Base-by-base conservation (phyloP, 1,140 invertebrate species). In the Oscheius sp. region DNA sequence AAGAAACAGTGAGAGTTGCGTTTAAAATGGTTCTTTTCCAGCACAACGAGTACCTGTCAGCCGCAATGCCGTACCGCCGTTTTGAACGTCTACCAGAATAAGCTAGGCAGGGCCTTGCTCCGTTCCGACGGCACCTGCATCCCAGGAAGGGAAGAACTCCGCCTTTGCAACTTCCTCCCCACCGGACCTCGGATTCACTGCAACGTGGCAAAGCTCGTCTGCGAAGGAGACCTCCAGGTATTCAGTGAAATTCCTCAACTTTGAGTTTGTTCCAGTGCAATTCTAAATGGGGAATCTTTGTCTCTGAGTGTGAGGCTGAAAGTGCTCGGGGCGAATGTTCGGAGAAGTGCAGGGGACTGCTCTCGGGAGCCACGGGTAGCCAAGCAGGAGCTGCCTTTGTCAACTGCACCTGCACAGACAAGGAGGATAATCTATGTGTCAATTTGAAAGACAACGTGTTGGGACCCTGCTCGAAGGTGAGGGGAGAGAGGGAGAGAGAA, bases 31-130 rank as follows among this genome's bases (percentile, higher is more conserved):
- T n/a, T n/a, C n/a, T n/a, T 13, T 73, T 74, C n/a, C 59, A 74
- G 72, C 35, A 73, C 72, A 13, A 74, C 72, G 1, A 35, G 52
- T 4, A 74, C 72, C 2, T 74, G 72, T 62, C 72, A 74, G 31
- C 72, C 72, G 7, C 72, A 74, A 64, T 74, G 72, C 23, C 3
- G 72, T 61, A 68, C 18, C 15, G 72, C 72, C 20, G 72, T 74
- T 32, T 35, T 74, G 3, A 74, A 74, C 34, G 72, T 74, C 26
- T 74, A 74, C 23, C 72, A 74, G 63, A 68, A 74, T 29, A 74
- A 67, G 28, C 55, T 74, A 0, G 72, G 72, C 1, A 10, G 72
- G 26, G 29, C 46, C n/a, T 58, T 74, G 2, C 26, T 74, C 52
- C 18, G 72, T 2, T 68, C 72, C 0, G 72, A 74, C 49, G 72